Evolutionary conservation across 92 coral and sea anemone genomes (phyloP), one percentile per base, ranked within the genome.

Genomic region (Pocillopora grandis): DNA sequence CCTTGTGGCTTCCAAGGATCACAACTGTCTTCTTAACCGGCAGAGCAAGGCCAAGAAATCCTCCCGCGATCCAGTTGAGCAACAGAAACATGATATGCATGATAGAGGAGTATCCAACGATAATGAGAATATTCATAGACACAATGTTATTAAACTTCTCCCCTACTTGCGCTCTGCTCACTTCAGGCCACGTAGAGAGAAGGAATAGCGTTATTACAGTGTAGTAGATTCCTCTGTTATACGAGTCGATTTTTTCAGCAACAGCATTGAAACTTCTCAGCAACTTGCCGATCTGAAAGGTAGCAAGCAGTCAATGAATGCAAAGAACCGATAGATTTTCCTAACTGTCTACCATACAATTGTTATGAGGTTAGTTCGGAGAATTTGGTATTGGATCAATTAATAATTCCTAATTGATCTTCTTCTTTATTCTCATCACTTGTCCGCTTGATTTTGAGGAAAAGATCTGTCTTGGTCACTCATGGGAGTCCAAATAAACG

Each of bases 11-110:
- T 17, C 92, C 94, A 67, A 92, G 27, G 68, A 96, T 74, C 31
- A 96, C 99, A 9, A 92, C 83, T 11, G 98, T 90, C 85, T 96
- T 96, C 72, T 95, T 91, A 15, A 87, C 83, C 7, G 90, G 85
- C 17, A 92, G 81, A 66, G 87, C 80, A 42, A 94, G 90, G 10
- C 87, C 83, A 17, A 94, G 83, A 56, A 94, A 42, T 14, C 95
- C 90, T 19, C 92, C 87, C 69, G 90, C 90, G 56, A 91, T 76
- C 89, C 88, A 96, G 79, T 94, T 94, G 62, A 94, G 63, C 75
- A 96, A 86, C n/a, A 96, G 82, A 75, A 96, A 94, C 75, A 94
- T 84, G 10, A 89, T 75, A 76, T 96, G 99, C 93, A 96, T 84
- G 42, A 93, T 95, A 10, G 98, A 85, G 2, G 95, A 91, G 91